A percentile compares a stretch with the other conserved stretches of the same genome.
These are phyloP conservation scores for Cerastis rubricosa DNA, from an alignment of 2,888 invertebrate species.

Conservation along the genomic window DNA sequence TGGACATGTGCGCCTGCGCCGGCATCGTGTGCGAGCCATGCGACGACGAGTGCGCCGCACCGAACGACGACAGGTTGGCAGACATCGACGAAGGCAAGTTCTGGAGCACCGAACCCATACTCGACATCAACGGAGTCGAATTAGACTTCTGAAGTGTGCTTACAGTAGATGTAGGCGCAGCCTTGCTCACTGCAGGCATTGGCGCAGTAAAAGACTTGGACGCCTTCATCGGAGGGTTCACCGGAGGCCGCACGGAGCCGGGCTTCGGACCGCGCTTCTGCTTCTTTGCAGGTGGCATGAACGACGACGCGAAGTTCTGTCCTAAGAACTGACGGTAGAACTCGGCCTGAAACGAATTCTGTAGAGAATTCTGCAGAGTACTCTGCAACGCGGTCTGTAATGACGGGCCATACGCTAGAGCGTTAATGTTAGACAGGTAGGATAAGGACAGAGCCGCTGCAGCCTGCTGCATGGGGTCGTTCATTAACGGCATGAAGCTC, in stretches of 20 bases:
- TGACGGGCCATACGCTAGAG: conserved; percentile 80
- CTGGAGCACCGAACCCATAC: conserved; percentile 85
- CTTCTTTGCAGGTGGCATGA: conserved; percentile 82
- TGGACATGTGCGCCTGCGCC: conserved; percentile 81
- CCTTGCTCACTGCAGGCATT: conserved; percentile 66
- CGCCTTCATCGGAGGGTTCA: conserved; percentile 68
- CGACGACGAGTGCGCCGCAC: conserved; percentile 58
- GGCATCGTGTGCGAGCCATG: conserved; percentile 63
- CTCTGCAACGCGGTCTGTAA: conserved; percentile 80
- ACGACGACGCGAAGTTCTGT: conserved; percentile 81
- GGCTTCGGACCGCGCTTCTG: conserved; percentile 84
- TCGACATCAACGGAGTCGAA: conserved; percentile 77
- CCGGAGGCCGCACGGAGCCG: conserved; percentile 53
- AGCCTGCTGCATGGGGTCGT: conserved; percentile 82
- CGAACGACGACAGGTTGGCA: conserved; percentile 77
- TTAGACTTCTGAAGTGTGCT: conserved; percentile 74
- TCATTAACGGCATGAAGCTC: conserved; percentile 83
- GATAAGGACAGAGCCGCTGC: conserved; percentile 83
- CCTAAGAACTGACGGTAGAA: conserved; percentile 85
- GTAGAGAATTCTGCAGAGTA: conserved; percentile 78
- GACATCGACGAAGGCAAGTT: conserved; percentile 83
- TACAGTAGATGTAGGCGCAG: conserved; percentile 72
- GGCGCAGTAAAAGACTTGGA: conserved; percentile 70
- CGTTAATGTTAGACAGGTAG: conserved; percentile 83
- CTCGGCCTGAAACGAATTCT: conserved; percentile 85